Evolutionary conservation across 2,113 vertebrate species (phyloP), one percentile per base, ranked within the genome.

Genomic region (Sisor rabdophorus): DNA sequence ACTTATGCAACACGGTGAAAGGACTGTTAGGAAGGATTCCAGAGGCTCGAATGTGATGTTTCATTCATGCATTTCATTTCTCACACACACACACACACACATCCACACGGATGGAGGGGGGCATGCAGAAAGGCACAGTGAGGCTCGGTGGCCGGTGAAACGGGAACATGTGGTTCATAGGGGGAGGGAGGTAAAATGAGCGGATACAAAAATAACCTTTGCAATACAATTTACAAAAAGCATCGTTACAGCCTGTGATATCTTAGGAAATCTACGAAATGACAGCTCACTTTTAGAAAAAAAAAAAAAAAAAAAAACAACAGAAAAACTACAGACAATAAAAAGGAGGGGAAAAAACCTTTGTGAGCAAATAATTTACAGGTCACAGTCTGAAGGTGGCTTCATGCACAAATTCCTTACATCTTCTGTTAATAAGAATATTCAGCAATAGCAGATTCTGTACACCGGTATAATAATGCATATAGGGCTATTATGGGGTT

Each of bases 121-220:
- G 69, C 89, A 91, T 89, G 92, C 87, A 93, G 90, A 88, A 97
- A 96, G 96, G 95, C 95, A 97, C 95, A 94, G 93, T 89, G 91
- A 91, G 92, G 93, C 92, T 95, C 92, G 56, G 71, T 91, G 86
- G 92, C 91, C 89, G 91, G 87, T 89, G 90, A 89, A 93, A 86
- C 87, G 90, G 85, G 87, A n/a, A 44, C 40, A 89, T 86, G 87
- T 81, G 79, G 82, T 85, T 87, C 84, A 85, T 61, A 44, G 59
- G 32, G 32, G 56, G 22, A 22, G 72, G 24, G 32, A 11, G 26
- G 60, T 17, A 71, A 94, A 93, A 88, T 92, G 84, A 88, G 92
- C 89, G 89, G 93, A 94, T 98, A 98, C 94, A 98, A 98, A 99
- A 99, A 99, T 98, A 99, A 95, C 93, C 91, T 98, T 96, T 95